Percentiles rank a stretch among this genome's conserved stretches.
phyloP scores from a whole-genome alignment of 2,888 invertebrate genomes.

The Melikaiella ostensackeni region DNA sequence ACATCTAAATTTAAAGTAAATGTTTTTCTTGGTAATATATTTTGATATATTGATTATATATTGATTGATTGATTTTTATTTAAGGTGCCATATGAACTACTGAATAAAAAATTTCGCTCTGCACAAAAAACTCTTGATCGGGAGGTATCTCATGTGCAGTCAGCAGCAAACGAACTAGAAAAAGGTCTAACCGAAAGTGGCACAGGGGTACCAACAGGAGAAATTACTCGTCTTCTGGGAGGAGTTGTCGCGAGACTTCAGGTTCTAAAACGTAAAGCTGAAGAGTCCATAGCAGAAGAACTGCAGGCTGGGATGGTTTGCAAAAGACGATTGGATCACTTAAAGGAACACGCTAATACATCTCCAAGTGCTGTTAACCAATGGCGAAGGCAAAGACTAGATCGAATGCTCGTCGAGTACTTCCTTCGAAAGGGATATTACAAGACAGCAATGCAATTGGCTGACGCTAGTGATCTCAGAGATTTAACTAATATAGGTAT shows the following conservation, averaged over 20 bases:
- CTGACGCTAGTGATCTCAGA: conserved; percentile 87
- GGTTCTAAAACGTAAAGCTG: conserved; percentile 95
- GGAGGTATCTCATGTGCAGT: conserved; percentile 93
- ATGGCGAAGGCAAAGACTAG: conserved; percentile 92
- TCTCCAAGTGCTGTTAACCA: conserved; percentile 82
- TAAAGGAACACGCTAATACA: conserved; percentile 86
- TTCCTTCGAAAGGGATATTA: conserved; percentile 97
- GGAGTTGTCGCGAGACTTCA: conserved; percentile 94
- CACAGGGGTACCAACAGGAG: conserved; percentile 80
- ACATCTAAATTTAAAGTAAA: too few species aligned
- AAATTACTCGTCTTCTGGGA: conserved; percentile 89
- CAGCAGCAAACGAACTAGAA: conserved; percentile 88
- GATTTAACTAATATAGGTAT: conserved; percentile 95
- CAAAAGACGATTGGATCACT: conserved; percentile 94
- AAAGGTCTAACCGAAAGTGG: conserved; percentile 81
- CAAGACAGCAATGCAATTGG: conserved; percentile 92
- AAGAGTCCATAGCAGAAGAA: conserved; percentile 95
- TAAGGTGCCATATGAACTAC: conserved; percentile 97
- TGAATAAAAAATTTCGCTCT: conserved; percentile 97
- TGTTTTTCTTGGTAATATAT: too few species aligned
- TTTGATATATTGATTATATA: too few species aligned
- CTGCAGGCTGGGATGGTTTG: conserved; percentile 93
- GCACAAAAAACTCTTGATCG: conserved; percentile 97
- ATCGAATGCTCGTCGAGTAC: conserved; percentile 98
- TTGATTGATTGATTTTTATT: background rate